Percentiles rank a stretch among this genome's conserved stretches.
Evolutionary conservation across 1,140 invertebrate species (phyloP).

Genomic region (Neodiprion pinetum): DNA sequence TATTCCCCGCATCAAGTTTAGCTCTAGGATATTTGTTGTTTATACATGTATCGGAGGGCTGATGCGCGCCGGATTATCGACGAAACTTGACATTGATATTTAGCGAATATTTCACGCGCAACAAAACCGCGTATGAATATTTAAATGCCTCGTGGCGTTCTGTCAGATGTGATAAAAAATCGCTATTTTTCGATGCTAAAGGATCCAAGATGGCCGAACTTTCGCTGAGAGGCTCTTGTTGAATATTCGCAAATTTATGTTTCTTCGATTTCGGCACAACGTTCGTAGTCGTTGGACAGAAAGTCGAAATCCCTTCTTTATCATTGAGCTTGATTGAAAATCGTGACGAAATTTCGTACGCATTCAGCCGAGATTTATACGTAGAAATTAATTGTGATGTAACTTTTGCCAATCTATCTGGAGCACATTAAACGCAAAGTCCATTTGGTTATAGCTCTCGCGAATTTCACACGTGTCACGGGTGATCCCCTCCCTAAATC

Average conservation of each 20-base stretch:
- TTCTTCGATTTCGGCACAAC: background rate
- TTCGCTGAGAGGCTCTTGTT: constrained; percentile 16
- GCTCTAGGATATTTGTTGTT: background rate
- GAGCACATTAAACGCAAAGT: constrained; percentile 13
- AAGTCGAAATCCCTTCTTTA: too few species aligned
- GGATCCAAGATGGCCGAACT: constrained; percentile 54
- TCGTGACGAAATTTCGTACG: too few species aligned
- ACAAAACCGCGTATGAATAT: background rate
- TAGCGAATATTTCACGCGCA: background rate
- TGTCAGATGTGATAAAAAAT: constrained; percentile 40
- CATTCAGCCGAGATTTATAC: background rate
- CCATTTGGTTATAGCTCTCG: constrained; percentile 25
- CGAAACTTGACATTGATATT: background rate
- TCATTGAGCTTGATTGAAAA: too few species aligned
- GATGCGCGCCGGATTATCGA: background rate
- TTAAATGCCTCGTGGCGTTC: constrained; percentile 40
- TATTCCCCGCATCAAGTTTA: background rate
- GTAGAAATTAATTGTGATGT: constrained; percentile 2
- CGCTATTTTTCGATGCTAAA: constrained; percentile 49
- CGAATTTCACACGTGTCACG: constrained; percentile 38
- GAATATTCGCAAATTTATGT: constrained; percentile 30
- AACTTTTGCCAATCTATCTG: constrained; percentile 16
- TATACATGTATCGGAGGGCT: background rate
- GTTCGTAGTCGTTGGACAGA: too few species aligned
- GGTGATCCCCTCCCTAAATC: constrained; percentile 24